These are phyloP conservation scores for Mola mola DNA, from an alignment of 2,113 vertebrate genomes.

Conservation along the genomic window DNA sequence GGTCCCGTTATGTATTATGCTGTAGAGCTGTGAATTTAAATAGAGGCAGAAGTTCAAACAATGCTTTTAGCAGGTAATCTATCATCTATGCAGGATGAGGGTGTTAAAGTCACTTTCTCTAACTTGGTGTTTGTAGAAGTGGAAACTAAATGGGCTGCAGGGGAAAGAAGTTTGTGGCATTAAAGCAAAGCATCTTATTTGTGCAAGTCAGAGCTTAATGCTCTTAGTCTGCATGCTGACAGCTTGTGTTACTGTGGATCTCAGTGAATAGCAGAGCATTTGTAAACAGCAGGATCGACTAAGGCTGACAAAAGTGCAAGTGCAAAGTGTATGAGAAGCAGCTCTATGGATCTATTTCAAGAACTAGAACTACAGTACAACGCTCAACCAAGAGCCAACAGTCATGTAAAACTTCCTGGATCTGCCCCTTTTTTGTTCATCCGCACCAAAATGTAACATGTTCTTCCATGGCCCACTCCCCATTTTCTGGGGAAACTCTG, in stretches of 20 bases:
- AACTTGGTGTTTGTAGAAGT: slow-evolving; percentile 41
- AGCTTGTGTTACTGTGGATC: slow-evolving; percentile 48
- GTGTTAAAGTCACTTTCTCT: slow-evolving; percentile 21
- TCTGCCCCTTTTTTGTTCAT: too few species aligned
- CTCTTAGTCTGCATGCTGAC: too few species aligned
- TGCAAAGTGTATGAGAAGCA: neutral
- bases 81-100: slow-evolving; percentile 9
- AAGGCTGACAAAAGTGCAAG: slow-evolving; percentile 15
- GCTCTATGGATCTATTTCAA: too few species aligned
- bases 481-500: too few species aligned
- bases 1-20: too few species aligned
- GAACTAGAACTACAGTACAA: too few species aligned
- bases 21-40: too few species aligned
- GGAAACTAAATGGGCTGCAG: slow-evolving; percentile 45
- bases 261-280: slow-evolving; percentile 27
- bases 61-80: neutral
- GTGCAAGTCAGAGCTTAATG: slow-evolving; percentile 33
- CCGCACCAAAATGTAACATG: too few species aligned
- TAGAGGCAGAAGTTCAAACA: too few species aligned
- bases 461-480: too few species aligned
- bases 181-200: slow-evolving; percentile 41
- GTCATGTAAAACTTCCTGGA: too few species aligned
- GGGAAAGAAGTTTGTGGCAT: slow-evolving; percentile 39
- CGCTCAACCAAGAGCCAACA: too few species aligned
- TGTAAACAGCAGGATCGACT: slow-evolving; percentile 42